phyloP scores from a whole-genome alignment of 2,797 vertebrate species.

The Pachyuromys duprasi region DNA sequence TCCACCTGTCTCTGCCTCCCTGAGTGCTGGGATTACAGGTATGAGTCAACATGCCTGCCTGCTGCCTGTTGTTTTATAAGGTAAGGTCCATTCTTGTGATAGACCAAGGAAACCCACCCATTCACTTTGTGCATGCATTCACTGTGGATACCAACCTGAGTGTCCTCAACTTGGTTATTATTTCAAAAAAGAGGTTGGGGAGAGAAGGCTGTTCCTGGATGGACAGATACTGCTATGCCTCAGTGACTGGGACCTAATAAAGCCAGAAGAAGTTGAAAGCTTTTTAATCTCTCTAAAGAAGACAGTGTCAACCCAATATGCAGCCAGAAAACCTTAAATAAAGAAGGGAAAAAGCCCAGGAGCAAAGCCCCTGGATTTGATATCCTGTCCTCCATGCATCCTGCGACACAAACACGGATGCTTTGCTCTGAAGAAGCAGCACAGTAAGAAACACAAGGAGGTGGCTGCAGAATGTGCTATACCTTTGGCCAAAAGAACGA shows the following conservation, averaged over 20 bases:
- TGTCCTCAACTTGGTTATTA: not conserved
- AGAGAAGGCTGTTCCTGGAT: not conserved
- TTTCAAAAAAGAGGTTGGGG: not conserved
- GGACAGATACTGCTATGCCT: not conserved
- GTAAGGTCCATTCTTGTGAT: not conserved
- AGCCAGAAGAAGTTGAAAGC: not conserved
- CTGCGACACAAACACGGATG: too few species aligned
- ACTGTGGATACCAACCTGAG: not conserved
- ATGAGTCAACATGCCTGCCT: too few species aligned
- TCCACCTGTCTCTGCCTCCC: too few species aligned
- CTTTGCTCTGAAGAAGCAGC: not conserved
- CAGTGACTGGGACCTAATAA: not conserved
- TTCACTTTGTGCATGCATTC: not conserved
- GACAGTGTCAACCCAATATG: not conserved
- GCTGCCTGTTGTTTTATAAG: too few species aligned
- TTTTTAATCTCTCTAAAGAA: not conserved
- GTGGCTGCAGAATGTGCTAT: not conserved
- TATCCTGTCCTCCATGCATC: too few species aligned
- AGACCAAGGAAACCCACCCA: not conserved
- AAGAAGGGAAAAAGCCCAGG: not conserved
- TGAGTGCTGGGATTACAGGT: too few species aligned
- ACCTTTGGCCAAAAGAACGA: not conserved
- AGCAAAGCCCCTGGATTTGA: not conserved
- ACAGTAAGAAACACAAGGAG: not conserved
- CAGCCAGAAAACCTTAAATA: not conserved